Evolutionary conservation across 2,888 invertebrate genomes (phyloP).

Genomic region (Ichneumoninae sp.): DNA sequence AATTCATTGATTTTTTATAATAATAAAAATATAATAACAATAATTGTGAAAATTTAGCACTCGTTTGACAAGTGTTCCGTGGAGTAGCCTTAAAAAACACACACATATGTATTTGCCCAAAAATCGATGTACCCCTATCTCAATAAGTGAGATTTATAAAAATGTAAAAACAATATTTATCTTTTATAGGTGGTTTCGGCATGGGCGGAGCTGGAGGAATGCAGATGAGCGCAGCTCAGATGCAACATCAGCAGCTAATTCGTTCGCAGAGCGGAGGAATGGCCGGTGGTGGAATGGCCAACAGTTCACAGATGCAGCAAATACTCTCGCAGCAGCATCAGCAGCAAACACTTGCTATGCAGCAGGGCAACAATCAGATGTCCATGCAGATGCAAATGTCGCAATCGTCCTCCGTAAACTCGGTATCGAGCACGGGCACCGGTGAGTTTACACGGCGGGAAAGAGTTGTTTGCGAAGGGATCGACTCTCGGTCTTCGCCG

Average conservation of each 20-base stretch:
- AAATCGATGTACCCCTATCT: too few relatives aligned
- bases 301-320: conserved; percentile 85
- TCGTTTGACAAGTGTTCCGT: too few relatives aligned
- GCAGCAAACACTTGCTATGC: conserved; percentile 85
- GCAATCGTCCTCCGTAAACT: conserved; percentile 82
- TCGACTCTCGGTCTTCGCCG: background rate
- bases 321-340: conserved; percentile 85
- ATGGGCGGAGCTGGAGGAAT: conserved; percentile 83
- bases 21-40: too few relatives aligned
- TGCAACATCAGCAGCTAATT: conserved; percentile 85
- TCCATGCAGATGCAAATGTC: conserved; percentile 85
- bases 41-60: too few relatives aligned
- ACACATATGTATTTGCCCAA: background rate
- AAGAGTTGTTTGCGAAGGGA: background rate
- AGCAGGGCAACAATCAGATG: conserved; percentile 86
- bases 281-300: conserved; percentile 80
- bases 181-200: conserved; percentile 80
- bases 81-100: too few relatives aligned
- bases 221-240: conserved; percentile 85
- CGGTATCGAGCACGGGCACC: conserved; percentile 81
- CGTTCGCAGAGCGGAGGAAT: conserved; percentile 84
- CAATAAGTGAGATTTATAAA: background rate
- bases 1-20: background rate
- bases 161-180: background rate
- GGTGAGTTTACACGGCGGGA: conserved; percentile 76